Percentiles rank a stretch among this genome's conserved stretches.
Evolutionary conservation across 2,113 vertebrate species (phyloP).

Genomic region (Lucifuga dentata): DNA sequence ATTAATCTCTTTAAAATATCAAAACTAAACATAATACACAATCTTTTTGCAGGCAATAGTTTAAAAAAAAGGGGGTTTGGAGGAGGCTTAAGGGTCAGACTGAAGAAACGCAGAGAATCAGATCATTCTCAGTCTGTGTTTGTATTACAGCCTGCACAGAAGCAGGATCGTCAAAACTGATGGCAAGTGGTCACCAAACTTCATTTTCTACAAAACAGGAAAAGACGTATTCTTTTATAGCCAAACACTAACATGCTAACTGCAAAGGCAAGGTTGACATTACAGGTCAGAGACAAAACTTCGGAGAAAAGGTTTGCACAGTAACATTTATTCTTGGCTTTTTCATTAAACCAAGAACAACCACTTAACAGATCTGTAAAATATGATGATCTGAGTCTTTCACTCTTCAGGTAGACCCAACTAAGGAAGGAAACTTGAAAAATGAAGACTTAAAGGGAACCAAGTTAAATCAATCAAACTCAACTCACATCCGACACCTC

Average conservation of each 20-base stretch:
- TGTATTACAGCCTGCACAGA: slow-evolving; percentile 20
- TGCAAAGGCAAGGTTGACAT: background rate
- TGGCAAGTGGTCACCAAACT: background rate
- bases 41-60: slow-evolving; percentile 39
- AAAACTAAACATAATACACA: slow-evolving; percentile 66
- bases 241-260: background rate
- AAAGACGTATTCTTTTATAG: slow-evolving; percentile 7
- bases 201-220: background rate
- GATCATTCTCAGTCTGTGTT: slow-evolving; percentile 8
- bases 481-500: slow-evolving; percentile 25
- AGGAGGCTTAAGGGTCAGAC: background rate
- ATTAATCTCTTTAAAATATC: slow-evolving; percentile 62
- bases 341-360: background rate
- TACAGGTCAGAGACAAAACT: background rate
- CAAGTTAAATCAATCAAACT: slow-evolving; percentile 44
- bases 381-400: background rate
- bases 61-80: background rate
- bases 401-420: slow-evolving; percentile 3
- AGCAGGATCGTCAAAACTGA: background rate
- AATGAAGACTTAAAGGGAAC: slow-evolving; percentile 17
- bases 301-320: background rate
- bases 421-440: slow-evolving; percentile 3
- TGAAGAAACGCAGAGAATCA: slow-evolving; percentile 18
- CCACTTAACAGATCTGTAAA: background rate
- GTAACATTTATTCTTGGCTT: slow-evolving; percentile 9